Evolutionary conservation across 2,113 vertebrate genomes (phyloP), one percentile per base, ranked within the genome.

Genomic region (Fulmarus glacialis): DNA sequence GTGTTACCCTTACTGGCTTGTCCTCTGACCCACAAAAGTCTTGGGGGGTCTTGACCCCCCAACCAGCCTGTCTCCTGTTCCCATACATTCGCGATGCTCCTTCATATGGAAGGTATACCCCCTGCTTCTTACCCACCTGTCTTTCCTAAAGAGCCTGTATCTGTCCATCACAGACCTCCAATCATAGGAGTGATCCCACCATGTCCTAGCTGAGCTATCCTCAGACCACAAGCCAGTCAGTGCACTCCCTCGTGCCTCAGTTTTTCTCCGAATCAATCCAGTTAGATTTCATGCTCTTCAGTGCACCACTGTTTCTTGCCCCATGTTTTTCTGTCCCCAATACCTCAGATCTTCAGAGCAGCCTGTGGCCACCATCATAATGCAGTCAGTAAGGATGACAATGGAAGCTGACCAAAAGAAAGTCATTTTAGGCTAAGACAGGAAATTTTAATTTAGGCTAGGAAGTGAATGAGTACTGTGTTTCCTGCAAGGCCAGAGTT

Each of bases 381-480:
- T 7, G 40, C 66, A 38, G 26, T 62, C 45, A 36, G 20, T 43
- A 70, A 63, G 48, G 43, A 9, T 55, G 74, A n/a, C 53, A n/a
- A 8, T 15, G 63, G 48, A 73, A 29, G 17, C 50, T 90, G 58
- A 79, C 42, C 32, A 53, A 56, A n/a, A 56, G 26, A 64, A 75
- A 2, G 4, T 19, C 11, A 71, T 84, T 95, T 89, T 82, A 59
- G 48, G 34, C 87, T 87, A 56, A 67, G 48, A 26, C 48, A 64
- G 86, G 56, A 91, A 85, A 56, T 89, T 95, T 96, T 96, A 60
- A 80, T 95, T 94, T 91, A 91, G 84, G 32, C 56, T 68, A 59
- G 84, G 95, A 96, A 83, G 74, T 67, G 47, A 75, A 85, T 38
- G 83, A 82, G 26, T 26, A 5, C 32, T 52, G 66, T 73, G 32